phyloP scores from a whole-genome alignment of 2,797 vertebrate genomes.

The Okamejei kenojei region DNA sequence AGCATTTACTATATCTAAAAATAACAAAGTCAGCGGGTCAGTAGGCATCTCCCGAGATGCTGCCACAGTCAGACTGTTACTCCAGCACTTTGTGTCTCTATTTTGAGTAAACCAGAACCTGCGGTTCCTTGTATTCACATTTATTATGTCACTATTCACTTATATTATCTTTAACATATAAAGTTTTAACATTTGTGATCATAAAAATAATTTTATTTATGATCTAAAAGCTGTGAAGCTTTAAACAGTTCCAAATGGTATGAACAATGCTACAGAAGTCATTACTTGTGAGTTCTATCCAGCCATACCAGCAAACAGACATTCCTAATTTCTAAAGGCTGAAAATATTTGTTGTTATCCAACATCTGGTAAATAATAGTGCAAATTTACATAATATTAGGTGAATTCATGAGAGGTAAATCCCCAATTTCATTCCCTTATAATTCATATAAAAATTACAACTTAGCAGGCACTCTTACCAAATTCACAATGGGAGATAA shows the following conservation, averaged over 20 bases:
- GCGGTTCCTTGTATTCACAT: too few species aligned
- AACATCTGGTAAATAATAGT: conserved; percentile 24
- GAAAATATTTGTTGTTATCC: neutral
- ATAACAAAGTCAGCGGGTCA: too few species aligned
- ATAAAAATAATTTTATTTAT: neutral
- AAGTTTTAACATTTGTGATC: neutral
- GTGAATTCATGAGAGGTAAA: conserved; percentile 17
- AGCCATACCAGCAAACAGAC: neutral
- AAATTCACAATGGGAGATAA: neutral
- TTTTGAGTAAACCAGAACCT: too few species aligned
- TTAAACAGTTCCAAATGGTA: neutral
- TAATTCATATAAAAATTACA: conserved; percentile 11
- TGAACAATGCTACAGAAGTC: neutral
- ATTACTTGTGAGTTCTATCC: neutral
- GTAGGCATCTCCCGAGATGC: too few species aligned
- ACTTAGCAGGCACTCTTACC: neutral
- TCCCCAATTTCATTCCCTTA: neutral
- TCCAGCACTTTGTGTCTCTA: too few species aligned
- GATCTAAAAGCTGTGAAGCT: neutral
- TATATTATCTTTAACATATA: neutral
- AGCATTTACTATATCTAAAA: neutral
- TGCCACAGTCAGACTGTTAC: too few species aligned
- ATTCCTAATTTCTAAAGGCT: neutral
- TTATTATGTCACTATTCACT: neutral
- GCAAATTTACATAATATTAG: neutral